Evolutionary conservation across 1,140 invertebrate genomes (phyloP).

Genomic region (Zaprionus taronus): DNA sequence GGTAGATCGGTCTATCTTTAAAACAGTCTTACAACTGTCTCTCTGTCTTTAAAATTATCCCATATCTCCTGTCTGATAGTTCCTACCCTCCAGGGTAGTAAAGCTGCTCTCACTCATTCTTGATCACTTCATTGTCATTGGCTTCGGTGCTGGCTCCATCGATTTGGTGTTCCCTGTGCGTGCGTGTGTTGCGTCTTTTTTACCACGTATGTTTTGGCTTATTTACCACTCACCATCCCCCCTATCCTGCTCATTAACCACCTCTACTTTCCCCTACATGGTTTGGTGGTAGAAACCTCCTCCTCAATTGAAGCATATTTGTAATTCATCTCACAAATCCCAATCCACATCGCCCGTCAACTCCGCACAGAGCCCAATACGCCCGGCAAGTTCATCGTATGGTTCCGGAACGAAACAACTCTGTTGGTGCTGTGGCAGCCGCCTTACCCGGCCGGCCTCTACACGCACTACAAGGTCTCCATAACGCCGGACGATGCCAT

Average conservation of each 20-base stretch:
- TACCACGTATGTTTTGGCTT: not conserved
- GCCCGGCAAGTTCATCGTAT: conserved; percentile 97
- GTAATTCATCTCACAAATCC: conserved; percentile 25
- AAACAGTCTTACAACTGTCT: too few species aligned
- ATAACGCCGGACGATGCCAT: conserved; percentile 95
- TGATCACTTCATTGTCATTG: conserved; percentile 12
- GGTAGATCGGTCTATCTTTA: too few species aligned
- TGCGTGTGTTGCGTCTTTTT: conserved; percentile 54
- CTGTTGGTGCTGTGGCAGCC: conserved; percentile 97
- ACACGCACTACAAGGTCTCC: conserved; percentile 95
- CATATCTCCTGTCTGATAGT: not conserved
- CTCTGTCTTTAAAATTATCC: not conserved
- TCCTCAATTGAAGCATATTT: conserved; percentile 9
- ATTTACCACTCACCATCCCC: not conserved
- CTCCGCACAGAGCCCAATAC: conserved; percentile 92
- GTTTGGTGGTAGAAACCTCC: not conserved
- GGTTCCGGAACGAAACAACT: conserved; percentile 98
- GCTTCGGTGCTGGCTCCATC: not conserved
- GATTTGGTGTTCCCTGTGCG: conserved; percentile 47
- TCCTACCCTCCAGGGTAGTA: not conserved
- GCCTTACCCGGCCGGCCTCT: conserved; percentile 95
- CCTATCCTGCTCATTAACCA: conserved; percentile 3
- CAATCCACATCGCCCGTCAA: conserved; percentile 14
- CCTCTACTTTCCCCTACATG: not conserved
- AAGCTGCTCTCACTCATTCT: not conserved